Conservation (phyloP, 2,888 invertebrate species). For the Trichacis sp. region DNA sequence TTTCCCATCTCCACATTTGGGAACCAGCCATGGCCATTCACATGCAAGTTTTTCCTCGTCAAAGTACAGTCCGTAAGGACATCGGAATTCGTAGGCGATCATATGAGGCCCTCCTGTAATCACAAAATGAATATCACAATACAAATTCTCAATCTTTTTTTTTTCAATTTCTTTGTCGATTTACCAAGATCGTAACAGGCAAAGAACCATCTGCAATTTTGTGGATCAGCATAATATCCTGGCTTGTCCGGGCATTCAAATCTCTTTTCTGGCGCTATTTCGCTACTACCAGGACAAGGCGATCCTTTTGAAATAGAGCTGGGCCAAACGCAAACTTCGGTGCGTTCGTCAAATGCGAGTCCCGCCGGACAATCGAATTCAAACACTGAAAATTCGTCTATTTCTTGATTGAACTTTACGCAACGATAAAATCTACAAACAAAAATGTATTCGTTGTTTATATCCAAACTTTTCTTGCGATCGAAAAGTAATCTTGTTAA, state of each 20-base stretch:
- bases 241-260: slow-evolving; percentile 78
- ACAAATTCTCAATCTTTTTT: no score
- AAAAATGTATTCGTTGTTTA: background rate
- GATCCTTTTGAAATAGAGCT: slow-evolving; percentile 79
- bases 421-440: slow-evolving; percentile 79
- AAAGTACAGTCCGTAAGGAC: slow-evolving; percentile 84
- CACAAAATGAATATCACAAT: no score
- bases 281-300: slow-evolving; percentile 82
- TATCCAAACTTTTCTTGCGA: no score
- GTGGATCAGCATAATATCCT: slow-evolving; percentile 84
- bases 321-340: slow-evolving; percentile 87
- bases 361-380: slow-evolving; percentile 86
- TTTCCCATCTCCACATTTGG: slow-evolving; percentile 72
- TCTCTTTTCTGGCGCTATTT: slow-evolving; percentile 78
- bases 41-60: slow-evolving; percentile 79
- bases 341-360: slow-evolving; percentile 80
- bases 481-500: no score
- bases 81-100: slow-evolving; percentile 84
- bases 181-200: slow-evolving; percentile 82
- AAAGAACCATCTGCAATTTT: slow-evolving; percentile 87
- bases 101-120: slow-evolving; percentile 62
- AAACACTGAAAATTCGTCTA: slow-evolving; percentile 82
- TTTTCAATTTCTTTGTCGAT: no score
- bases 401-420: slow-evolving; percentile 82
- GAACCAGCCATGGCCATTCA: slow-evolving; percentile 86